Conservation (phyloP, 2,113 vertebrate genomes). For the Ictidomys tridecemlineatus region DNA sequence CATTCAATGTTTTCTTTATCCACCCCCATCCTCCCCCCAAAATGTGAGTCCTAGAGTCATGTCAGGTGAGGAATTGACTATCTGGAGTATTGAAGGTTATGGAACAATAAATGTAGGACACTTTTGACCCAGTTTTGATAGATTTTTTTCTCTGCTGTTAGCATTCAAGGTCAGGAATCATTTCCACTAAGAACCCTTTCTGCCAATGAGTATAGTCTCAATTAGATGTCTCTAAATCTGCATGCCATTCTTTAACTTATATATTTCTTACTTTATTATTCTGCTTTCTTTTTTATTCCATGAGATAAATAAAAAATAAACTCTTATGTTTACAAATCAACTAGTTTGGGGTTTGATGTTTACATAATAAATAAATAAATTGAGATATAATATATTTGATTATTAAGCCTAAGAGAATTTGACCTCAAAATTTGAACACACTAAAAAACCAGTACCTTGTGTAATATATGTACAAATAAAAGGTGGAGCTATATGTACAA, state of each 20-base stretch:
- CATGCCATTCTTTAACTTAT: neutral
- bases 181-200: neutral
- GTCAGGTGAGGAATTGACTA: neutral
- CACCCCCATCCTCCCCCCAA: neutral
- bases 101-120: neutral
- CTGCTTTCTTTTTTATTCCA: neutral
- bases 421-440: neutral
- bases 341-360: constrained; percentile 26
- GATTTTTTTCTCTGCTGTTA: neutral
- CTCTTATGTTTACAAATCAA: neutral
- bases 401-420: neutral
- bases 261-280: neutral
- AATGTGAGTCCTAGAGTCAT: neutral
- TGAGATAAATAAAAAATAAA: neutral
- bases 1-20: neutral
- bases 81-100: neutral
- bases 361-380: neutral
- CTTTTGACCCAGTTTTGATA: neutral
- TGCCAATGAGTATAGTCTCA: neutral
- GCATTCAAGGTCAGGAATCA: neutral
- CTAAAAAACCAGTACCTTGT: neutral
- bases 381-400: neutral
- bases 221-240: neutral
- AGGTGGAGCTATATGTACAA: neutral
- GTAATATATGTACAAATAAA: neutral